phyloP scores from a whole-genome alignment of 2,113 vertebrate species.

The Pomatorhinus ruficollis region DNA sequence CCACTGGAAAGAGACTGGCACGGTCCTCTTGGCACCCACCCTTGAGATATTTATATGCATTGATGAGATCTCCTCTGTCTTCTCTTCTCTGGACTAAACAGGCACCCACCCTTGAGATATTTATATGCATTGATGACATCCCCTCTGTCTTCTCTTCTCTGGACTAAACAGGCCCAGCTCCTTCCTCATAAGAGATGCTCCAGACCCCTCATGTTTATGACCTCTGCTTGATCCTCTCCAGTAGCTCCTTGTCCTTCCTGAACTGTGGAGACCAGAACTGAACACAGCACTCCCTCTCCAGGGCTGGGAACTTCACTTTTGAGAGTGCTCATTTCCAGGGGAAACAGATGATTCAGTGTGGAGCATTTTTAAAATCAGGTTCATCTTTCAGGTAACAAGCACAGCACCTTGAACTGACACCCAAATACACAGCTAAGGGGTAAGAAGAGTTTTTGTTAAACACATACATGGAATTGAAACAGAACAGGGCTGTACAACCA shows the following conservation, averaged over 20 bases:
- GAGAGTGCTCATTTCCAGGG: background rate
- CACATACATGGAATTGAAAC: rapidly evolving
- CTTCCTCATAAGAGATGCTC: background rate
- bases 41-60: background rate
- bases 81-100: background rate
- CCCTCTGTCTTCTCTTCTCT: background rate
- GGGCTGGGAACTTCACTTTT: background rate
- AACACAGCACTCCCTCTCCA: background rate
- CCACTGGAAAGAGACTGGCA: background rate
- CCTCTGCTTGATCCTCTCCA: background rate
- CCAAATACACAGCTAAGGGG: rapidly evolving
- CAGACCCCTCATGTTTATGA: background rate
- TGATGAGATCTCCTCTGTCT: background rate
- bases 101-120: background rate
- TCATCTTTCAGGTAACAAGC: background rate
- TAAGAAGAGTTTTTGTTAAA: background rate
- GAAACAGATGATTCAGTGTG: rapidly evolving
- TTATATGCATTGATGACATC: background rate
- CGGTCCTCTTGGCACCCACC: background rate
- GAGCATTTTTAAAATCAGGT: background rate
- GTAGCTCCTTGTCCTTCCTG: background rate
- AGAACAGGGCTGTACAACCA: background rate
- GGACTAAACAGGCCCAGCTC: background rate
- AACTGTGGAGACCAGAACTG: background rate
- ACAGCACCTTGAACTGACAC: background rate